Evolutionary conservation across 1,140 invertebrate species (phyloP), one percentile per base, ranked within the genome.

Genomic region (Adoxophyes honmai): DNA sequence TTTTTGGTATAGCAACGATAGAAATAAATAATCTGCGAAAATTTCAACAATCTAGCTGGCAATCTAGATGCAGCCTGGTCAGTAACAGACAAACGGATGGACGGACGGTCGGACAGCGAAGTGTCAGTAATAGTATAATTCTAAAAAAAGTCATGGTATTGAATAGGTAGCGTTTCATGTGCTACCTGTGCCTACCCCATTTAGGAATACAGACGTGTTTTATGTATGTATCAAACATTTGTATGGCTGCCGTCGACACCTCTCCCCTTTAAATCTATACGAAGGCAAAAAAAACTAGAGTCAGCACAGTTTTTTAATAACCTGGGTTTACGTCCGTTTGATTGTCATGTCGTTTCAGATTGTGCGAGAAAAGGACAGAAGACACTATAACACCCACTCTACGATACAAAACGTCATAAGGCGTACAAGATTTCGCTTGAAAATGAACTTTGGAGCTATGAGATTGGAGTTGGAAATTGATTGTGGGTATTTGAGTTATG

Each of bases 271-370:
- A 28, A 44, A 44, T 18, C 15, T 44, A 44, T 16, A 48, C 42
- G 42, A 28, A 16, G 28, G 42, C 10, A 16, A 15, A 44, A 48
- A 44, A 48, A 48, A 48, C 9, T 48, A 48, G 4, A 48, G 21
- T 48, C 42, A 33, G 42, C 42, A 48, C 42, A 48, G 42, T 48
- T 48, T 48, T 44, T 48, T 21, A 48, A 21, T 21, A 48, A n/a
- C 42, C 18, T 18, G 16, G 21, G 18, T 44, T 39, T 48, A 48
- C 42, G 18, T 48, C 42, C 42, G 21, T 48, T 48, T 48, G 42
- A 48, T 48, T 21, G 18, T 48, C 42, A 48, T 48, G 18, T n/a
- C 21, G 21, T 28, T 21, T 13, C 42, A n/a, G 11, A 44, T 44
- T 21, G 39, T 10, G 18, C 16, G 9, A 44, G 39, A 44, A 15